Evolutionary conservation across 2,797 vertebrate genomes (phyloP), one percentile per base, ranked within the genome.

Genomic region (Lutjanus argentimaculatus): DNA sequence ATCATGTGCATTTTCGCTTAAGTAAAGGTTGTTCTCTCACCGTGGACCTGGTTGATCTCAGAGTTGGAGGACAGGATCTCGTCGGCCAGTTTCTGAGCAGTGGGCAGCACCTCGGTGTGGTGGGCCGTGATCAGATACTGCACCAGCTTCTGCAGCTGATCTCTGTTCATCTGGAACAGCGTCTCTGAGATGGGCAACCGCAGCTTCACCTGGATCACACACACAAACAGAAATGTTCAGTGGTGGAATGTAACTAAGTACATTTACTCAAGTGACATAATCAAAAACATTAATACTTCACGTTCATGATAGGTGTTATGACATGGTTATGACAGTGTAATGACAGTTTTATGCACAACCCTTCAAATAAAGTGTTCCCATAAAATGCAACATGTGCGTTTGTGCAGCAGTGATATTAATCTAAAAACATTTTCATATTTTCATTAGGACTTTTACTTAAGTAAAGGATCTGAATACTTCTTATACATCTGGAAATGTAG

Each of bases 71-170:
- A 99, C 72, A 99, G 97, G 94, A 99, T 99, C 96, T 99, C 98
- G 76, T 99, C 98, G n/a, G 98, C 98, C 91, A 99, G 93, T 89
- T 99, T 98, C 82, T 99, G 98, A 77, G 98, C 98, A 7, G 98
- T 99, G 93, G 98, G 98, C 93, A 99, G 96, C 91, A 99, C 98
- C 95, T 99, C 98, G 0, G 98, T 99, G 94, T 99, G 98, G 93
- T 99, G 98, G 83, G 98, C 98, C 80, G 98, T 98, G 91, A 99
- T 99, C 95, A 99, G 97, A 96, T 99, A 99, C 97, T 99, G 98
- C 83, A 99, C 98, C 92, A 99, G 97, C 93, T 99, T 99, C 95
- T 99, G 98, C 69, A 99, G 95, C 93, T 99, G 98, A 94, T 99
- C 98, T 94, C 98, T 96, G 94, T 98, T 99, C 98, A 99, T 99